Evolutionary conservation across 2,797 vertebrate species (phyloP).

Genomic region (Phoxinus dragarum): DNA sequence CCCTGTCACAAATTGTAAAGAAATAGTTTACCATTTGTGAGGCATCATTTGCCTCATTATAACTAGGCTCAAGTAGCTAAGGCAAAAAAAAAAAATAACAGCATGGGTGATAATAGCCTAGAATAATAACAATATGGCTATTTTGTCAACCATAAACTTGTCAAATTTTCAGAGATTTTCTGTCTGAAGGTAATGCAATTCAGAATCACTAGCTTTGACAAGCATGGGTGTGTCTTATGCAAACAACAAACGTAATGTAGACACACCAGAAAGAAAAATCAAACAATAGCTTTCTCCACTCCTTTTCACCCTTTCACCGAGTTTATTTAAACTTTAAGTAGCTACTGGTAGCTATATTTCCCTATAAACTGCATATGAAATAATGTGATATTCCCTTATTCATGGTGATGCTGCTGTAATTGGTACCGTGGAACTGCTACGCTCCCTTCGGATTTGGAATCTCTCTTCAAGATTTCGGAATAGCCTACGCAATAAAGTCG

Average conservation of each 20-base stretch:
- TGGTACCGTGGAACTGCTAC: too few relatives aligned
- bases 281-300: background rate
- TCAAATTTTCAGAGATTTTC: background rate
- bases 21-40: background rate
- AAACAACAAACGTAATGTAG: slow-evolving; percentile 2
- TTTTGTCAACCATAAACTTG: background rate
- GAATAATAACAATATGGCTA: background rate
- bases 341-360: too few relatives aligned
- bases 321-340: background rate
- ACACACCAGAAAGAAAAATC: slow-evolving; percentile 16
- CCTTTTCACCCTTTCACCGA: background rate
- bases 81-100: background rate
- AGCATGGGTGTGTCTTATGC: slow-evolving; percentile 25
- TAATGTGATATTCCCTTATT: background rate
- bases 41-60: background rate
- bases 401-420: background rate
- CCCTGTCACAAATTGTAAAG: background rate
- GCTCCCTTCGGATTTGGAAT: background rate
- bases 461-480: background rate
- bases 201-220: background rate
- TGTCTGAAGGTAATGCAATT: background rate
- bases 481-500: background rate
- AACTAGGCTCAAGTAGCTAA: background rate
- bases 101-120: background rate
- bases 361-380: background rate